Evolutionary conservation across 2,888 invertebrate species (phyloP).

Genomic region (Galerucella pusilla): DNA sequence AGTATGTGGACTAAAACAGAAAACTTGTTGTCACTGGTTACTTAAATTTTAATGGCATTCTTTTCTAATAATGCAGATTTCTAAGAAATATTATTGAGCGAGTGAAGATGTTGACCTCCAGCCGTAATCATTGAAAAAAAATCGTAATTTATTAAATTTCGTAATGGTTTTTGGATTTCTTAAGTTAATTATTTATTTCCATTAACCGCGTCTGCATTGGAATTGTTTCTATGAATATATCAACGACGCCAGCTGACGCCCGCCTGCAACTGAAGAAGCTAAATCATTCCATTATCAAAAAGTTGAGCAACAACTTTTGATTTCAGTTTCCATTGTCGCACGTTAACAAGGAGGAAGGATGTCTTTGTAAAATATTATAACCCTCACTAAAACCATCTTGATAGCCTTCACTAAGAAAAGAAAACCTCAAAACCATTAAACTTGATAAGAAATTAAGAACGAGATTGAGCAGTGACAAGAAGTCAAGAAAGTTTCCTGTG

Average conservation of each 20-base stretch:
- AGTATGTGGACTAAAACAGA: neutral
- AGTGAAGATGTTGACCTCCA: neutral
- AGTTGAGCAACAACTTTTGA: conserved; percentile 33
- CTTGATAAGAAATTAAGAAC: no score
- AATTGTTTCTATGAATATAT: neutral
- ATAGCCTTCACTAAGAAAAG: no score
- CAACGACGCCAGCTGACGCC: conserved; percentile 11
- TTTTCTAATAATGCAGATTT: no score
- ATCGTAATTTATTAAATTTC: neutral
- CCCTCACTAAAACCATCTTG: no score
- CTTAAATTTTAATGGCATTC: neutral
- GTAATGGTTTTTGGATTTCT: neutral
- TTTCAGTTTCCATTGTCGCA: conserved; percentile 2
- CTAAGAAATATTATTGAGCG: neutral
- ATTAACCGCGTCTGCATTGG: neutral
- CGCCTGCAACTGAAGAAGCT: conserved; percentile 14
- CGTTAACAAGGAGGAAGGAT: neutral
- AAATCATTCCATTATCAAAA: conserved; percentile 18
- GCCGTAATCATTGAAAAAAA: neutral
- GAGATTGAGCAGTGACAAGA: no score
- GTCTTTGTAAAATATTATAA: no score
- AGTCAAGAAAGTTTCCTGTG: no score
- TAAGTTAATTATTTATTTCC: neutral
- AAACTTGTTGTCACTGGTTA: neutral
- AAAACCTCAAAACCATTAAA: no score